phyloP scores from a whole-genome alignment of 2,888 invertebrate species.

The Cheilosia vernalis region DNA sequence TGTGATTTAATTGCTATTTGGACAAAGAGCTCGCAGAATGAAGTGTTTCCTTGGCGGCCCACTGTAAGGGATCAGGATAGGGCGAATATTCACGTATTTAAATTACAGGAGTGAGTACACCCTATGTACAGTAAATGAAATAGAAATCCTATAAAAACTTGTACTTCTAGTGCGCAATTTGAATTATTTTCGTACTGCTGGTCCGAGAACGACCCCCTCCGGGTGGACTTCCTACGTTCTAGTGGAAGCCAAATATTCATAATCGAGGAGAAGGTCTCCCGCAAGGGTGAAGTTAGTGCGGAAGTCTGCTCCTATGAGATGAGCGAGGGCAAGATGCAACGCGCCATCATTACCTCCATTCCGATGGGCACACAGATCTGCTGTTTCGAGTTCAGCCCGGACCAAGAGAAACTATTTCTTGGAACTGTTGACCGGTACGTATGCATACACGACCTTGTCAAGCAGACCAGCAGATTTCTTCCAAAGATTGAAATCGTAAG shows the following conservation, averaged over 20 bases:
- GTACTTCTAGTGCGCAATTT: conserved; percentile 86
- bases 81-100: conserved; percentile 94
- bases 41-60: conserved; percentile 97
- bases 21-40: conserved; percentile 92
- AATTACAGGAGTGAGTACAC: conserved; percentile 86
- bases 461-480: conserved; percentile 89
- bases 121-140: background rate
- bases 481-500: conserved; percentile 91
- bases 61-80: conserved; percentile 92
- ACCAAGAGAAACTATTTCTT: conserved; percentile 89
- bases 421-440: conserved; percentile 94
- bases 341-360: conserved; percentile 88
- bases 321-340: conserved; percentile 85
- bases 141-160: background rate
- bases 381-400: conserved; percentile 87
- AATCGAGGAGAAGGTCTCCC: conserved; percentile 91
- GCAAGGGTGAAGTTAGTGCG: conserved; percentile 88
- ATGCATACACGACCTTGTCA: conserved; percentile 90
- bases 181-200: conserved; percentile 91
- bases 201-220: conserved; percentile 94
- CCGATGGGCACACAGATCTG: conserved; percentile 89
- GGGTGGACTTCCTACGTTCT: conserved; percentile 89
- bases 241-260: conserved; percentile 89
- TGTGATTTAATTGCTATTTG: conserved; percentile 88
- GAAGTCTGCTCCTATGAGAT: conserved; percentile 88